Percentiles rank a stretch among this genome's conserved stretches.
Conservation (phyloP, 2,888 invertebrate species). For the Drosophila hamatofila region DNA sequence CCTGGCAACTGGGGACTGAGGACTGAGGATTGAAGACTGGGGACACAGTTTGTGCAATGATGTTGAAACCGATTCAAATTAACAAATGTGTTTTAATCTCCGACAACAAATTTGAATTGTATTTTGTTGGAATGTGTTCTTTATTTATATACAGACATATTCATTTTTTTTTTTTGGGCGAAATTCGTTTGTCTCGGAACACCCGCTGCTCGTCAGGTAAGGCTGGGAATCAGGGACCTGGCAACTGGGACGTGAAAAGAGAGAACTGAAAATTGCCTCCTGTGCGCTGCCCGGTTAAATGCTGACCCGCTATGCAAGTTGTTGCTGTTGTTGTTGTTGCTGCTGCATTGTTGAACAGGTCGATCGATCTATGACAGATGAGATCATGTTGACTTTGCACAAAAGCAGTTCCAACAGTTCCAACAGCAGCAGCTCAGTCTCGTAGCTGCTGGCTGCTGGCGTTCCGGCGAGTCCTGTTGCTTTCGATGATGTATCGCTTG, state of each 20-base stretch:
- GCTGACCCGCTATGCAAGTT: slow-evolving; percentile 49
- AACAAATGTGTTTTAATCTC: slow-evolving; percentile 83
- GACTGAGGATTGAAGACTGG: neutral
- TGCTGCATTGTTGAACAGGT: slow-evolving; percentile 76
- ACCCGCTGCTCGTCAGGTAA: slow-evolving; percentile 82
- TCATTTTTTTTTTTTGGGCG: slow-evolving; percentile 46
- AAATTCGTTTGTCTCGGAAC: slow-evolving; percentile 69
- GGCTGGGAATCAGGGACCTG: slow-evolving; percentile 12
- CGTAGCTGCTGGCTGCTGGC: slow-evolving; percentile 46
- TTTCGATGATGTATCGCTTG: slow-evolving; percentile 82
- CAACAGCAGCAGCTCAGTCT: slow-evolving; percentile 19
- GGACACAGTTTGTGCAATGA: slow-evolving; percentile 69
- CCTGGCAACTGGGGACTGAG: neutral
- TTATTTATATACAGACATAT: slow-evolving; percentile 11
- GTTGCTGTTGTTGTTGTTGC: slow-evolving; percentile 32
- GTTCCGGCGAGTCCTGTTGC: slow-evolving; percentile 72
- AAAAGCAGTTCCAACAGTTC: slow-evolving; percentile 42
- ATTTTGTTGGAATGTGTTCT: slow-evolving; percentile 49
- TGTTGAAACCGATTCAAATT: slow-evolving; percentile 77
- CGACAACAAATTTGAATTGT: slow-evolving; percentile 80
- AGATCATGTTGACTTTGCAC: slow-evolving; percentile 82
- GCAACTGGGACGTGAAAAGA: slow-evolving; percentile 10
- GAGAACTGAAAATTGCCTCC: slow-evolving; percentile 35
- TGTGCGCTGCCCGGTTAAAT: slow-evolving; percentile 55
- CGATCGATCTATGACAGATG: slow-evolving; percentile 85